Evolutionary conservation across 2,888 invertebrate species (phyloP), one percentile per base, ranked within the genome.

Genomic region (Microdon myrmicae): DNA sequence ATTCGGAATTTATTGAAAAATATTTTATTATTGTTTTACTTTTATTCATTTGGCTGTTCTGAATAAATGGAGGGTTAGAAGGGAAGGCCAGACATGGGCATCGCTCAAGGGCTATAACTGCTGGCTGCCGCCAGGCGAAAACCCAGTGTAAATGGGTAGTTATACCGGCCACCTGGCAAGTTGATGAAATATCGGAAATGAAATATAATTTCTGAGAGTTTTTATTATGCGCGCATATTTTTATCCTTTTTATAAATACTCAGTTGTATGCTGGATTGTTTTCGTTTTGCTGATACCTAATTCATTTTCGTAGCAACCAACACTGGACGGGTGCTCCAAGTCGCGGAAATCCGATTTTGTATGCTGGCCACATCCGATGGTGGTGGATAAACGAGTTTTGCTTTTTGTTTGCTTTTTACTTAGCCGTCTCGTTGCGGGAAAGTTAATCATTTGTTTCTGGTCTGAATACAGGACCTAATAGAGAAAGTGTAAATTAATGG

Each of bases 311-410:
- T 34, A 22, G 34, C 12, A 31, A 58, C 34, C 51, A 43, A 53
- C 51, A 64, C 32, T 58, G 35, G 45, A 38, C 41, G 25, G 29
- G 20, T 10, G 23, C 14, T 34, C 14, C 56, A 56, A 49, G 49
- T 55, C 34, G 45, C 48, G 67, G 55, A 67, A 64, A 67, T 67
- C 67, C 67, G 64, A 41, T 58, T 59, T 41, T 55, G 55, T 44
- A 32, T 58, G 64, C 48, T 26, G 56, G 69, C 67, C 70, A 70
- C 59, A 69, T 71, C 70, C 70, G 70, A 55, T 69, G 44, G 59
- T 4, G 13, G 10, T 16, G 23, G 22, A 31, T 14, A 31, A 13
- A 14, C 6, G 12, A 1, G 9, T 32, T 23, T 34, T 20, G 28
- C 12, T 53, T 35, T 54, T 31, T 17, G 26, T 13, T 10, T 31